Conservation (phyloP, 92 coral and sea anemone species). For the Bergia puertoricense region DNA sequence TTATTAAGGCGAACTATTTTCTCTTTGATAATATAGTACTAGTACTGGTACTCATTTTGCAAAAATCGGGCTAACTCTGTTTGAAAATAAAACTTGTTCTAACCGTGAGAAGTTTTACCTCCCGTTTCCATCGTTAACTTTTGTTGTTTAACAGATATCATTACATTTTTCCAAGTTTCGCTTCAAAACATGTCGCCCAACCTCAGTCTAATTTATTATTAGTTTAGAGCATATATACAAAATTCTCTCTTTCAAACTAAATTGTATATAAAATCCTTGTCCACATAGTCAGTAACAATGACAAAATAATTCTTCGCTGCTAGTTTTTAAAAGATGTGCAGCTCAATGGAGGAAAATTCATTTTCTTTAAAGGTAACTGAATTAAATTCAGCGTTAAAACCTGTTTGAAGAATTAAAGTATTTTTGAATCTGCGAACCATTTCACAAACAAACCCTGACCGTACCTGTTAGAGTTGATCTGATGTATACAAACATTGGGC, state of each 20-base stretch:
- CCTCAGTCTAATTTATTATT: not conserved
- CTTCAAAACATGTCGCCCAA: not conserved
- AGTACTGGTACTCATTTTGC: too few relatives aligned
- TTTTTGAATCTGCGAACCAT: not conserved
- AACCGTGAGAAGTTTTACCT: too few relatives aligned
- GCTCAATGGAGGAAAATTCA: not conserved
- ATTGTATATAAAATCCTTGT: not conserved
- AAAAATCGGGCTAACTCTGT: too few relatives aligned
- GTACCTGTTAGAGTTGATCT: not conserved
- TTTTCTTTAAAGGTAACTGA: too few relatives aligned
- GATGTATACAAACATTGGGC: not conserved
- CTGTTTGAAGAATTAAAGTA: not conserved
- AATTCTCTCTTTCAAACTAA: too few relatives aligned
- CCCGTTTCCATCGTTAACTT: too few relatives aligned
- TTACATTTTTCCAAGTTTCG: not conserved
- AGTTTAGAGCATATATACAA: too few relatives aligned
- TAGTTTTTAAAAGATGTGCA: not conserved
- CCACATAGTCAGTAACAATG: not conserved
- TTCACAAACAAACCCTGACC: slow-evolving; percentile 4
- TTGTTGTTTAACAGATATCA: not conserved
- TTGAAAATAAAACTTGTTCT: too few relatives aligned
- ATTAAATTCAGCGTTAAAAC: not conserved
- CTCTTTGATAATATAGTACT: too few relatives aligned
- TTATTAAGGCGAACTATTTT: too few relatives aligned
- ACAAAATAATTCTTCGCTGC: not conserved